These are phyloP conservation scores for Himalopsyche japonica DNA, from an alignment of 2,888 invertebrate species.

Conservation along the genomic window DNA sequence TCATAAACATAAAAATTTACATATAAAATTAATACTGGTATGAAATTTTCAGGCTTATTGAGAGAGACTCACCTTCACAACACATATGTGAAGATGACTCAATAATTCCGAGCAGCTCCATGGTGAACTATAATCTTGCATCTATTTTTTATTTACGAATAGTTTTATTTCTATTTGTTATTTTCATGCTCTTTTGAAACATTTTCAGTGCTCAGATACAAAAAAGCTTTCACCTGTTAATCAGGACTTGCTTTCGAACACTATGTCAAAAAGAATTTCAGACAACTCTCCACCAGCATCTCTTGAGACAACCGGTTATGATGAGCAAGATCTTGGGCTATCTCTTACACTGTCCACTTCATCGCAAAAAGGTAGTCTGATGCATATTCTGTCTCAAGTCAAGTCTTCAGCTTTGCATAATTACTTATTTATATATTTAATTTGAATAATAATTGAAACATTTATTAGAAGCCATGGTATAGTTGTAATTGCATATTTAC, in stretches of 20 bases:
- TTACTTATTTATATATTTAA: no score
- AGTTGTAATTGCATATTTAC: no score
- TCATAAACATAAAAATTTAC: no score
- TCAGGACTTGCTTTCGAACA: not conserved
- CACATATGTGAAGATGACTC: not conserved
- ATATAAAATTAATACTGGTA: no score
- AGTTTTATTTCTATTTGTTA: not conserved
- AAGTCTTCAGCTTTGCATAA: no score
- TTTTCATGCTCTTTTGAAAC: not conserved
- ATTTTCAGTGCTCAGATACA: constrained; percentile 13
- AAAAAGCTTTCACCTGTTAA: constrained; percentile 3
- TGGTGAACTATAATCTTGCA: not conserved
- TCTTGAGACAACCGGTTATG: constrained; percentile 29
- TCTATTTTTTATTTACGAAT: not conserved
- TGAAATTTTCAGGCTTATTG: constrained; percentile 20
- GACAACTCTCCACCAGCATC: constrained; percentile 23
- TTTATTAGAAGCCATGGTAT: no score
- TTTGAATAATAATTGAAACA: no score
- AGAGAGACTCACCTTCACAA: constrained; percentile 15
- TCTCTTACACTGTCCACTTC: constrained; percentile 29
- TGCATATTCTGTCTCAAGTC: no score
- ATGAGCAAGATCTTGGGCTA: constrained; percentile 29
- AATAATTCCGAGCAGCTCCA: constrained; percentile 7
- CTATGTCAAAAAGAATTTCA: not conserved
- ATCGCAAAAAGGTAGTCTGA: constrained; percentile 19